Evolutionary conservation across 1,140 invertebrate species (phyloP), one percentile per base, ranked within the genome.

Genomic region (Papilio xuthus): DNA sequence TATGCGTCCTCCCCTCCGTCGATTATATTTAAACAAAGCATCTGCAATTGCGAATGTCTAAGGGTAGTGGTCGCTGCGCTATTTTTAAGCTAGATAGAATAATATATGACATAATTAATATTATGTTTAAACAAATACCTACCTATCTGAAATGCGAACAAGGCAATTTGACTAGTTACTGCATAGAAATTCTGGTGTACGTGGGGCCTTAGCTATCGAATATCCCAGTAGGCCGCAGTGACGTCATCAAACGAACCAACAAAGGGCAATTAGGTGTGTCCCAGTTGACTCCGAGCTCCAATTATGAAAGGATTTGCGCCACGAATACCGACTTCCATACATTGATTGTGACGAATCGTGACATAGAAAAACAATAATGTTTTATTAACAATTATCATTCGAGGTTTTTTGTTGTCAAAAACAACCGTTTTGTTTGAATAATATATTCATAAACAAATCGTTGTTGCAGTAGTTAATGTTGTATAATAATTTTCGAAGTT

Each of bases 241-340:
- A 67, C 60, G 60, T 67, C 23, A 60, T 67, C 23, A 60, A 67
- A 28, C 26, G 26, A 67, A 67, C 60, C 23, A 67, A 67, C 60
- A 28, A 67, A 67, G 26, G 60, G 26, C 60, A 28, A 67, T 67
- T 67, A 67, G 60, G 23, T 28, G 4, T 67, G 26, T 67, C 60
- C 60, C 26, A 28, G 60, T 53, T 8, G 18, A 53, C 50, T 53
- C 6, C 50, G n/a, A 53, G 50, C n/a, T 53, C 50, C 50, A 53
- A 53, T 53, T 53, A 53, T 53, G 50, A 20, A 53, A 53, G 50
- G 50, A 53, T 53, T 53, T 53, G 50, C 50, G n/a, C 50, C 50
- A 53, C 50, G 50, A 53, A 53, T 53, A 53, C 50, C 20, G 50
- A 53, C 50, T 53, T 18, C 13, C 42, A 53, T n/a, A 20, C 6